Base-by-base conservation (phyloP, 2,888 invertebrate genomes). In the Erebia ligea region DNA sequence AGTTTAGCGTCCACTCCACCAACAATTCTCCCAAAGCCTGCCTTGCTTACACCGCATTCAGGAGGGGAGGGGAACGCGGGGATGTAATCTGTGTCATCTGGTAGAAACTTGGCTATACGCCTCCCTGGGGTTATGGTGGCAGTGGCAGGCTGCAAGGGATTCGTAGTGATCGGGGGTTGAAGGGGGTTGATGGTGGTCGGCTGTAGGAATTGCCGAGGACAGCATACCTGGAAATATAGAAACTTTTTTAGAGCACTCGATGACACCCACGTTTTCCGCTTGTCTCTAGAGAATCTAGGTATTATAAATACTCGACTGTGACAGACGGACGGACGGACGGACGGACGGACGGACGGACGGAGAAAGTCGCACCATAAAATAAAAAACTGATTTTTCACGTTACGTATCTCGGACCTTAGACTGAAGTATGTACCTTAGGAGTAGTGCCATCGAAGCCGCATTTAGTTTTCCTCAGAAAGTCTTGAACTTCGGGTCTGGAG, bases 1-100 rank as follows among this genome's bases (percentile, higher is more conserved):
- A 64, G 64, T 15, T 64, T 57, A 58, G 69, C 69, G 13, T 69
- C 64, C 25, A 64, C 63, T 1, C 69, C 69, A 50, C 54, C 69
- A 9, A 69, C 69, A 1, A 69, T 40, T 50, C 64, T 56, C 15
- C 64, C 57, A 10, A 50, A 64, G 2, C 34, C 40, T 3, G 63
- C 57, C 8, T 69, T 69, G 25, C 63, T 64, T 1, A 69, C 13
- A 3, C 69, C 69, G 45, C 69, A 69, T 5, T 57, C 57, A 4
- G 69, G 69, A 3, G 69, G 69, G 13, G 42, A 25, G 2, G 63
- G 57, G 6, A 69, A 64, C 21, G 48, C 34, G 0, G 48, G 2
- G 45, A 62, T 68, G 54, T 21, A 54, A 61, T 68, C 68, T 1
- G 15, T 9, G 9, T 52, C 8, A 15, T 13, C 34, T 4, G 64